Percentiles rank a stretch among this genome's conserved stretches.
phyloP scores from a whole-genome alignment of 1,140 invertebrate species.

The Aphaenogaster rudis region DNA sequence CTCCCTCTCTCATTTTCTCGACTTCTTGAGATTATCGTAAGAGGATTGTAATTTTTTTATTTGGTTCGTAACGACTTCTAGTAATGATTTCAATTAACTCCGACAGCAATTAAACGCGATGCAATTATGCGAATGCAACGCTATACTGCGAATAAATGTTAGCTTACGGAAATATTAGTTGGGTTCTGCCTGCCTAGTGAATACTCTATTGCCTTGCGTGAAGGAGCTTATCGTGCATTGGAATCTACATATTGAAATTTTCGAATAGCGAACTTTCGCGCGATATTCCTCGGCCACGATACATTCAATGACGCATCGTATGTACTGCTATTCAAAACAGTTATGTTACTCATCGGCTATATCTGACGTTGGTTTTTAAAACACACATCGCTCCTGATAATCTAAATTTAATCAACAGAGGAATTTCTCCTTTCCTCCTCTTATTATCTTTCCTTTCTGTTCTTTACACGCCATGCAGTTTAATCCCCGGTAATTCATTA shows the following conservation, averaged over 20 bases:
- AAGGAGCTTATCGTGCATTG: not conserved
- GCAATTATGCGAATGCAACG: constrained; percentile 9
- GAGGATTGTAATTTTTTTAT: constrained; percentile 4
- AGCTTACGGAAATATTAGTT: not conserved
- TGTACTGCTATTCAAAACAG: not conserved
- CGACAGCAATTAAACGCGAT: constrained; percentile 34
- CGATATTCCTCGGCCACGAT: not conserved
- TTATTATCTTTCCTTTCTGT: not conserved
- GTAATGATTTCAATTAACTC: constrained; percentile 30
- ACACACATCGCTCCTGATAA: not conserved
- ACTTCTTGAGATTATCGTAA: constrained; percentile 9
- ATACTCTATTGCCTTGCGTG: not conserved
- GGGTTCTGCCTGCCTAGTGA: not conserved
- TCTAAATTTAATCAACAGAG: not conserved
- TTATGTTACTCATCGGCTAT: not conserved
- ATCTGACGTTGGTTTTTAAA: not conserved
- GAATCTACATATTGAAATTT: not conserved
- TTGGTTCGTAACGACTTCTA: not conserved
- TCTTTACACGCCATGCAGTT: not conserved
- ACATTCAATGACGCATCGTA: not conserved
- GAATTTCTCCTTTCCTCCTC: not conserved
- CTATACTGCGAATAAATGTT: not conserved
- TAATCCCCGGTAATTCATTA: not conserved
- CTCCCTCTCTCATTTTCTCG: not conserved
- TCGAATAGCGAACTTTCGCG: not conserved